Evolutionary conservation across 2,888 invertebrate species (phyloP), one percentile per base, ranked within the genome.

Genomic region (Lagria hirta): DNA sequence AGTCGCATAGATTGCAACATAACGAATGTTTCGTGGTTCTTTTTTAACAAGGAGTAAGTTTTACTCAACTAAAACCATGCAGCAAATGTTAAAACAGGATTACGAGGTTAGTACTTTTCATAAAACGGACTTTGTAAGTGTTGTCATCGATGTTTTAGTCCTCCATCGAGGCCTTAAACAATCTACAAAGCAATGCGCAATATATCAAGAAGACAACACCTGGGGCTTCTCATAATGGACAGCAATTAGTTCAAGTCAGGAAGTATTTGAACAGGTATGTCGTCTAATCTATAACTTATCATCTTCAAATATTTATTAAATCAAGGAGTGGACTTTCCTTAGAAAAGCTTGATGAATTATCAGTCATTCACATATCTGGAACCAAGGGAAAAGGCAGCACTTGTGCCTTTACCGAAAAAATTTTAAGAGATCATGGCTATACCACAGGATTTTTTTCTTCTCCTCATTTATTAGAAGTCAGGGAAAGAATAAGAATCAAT

Each of bases 341-440:
- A 11, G 73, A 82, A 1, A 79, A 82, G 49, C 68, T 95, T 38
- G 85, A 89, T 58, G 73, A 76, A 36, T 68, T 96, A 10, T 86
- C 90, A 36, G 81, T 95, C 23, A 93, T 99, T 62, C 99, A 99
- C 75, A 85, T 99, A 3, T 83, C 93, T 45, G 99, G 99, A 5
- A 98, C 98, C 1, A 99, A 99, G 74, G 99, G 98, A 34, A 99
- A 99, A 82, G 92, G 90, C 12, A 94, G 95, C 10, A 95, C 96
- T 0, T 95, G 96, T 67, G 94, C 96, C 0, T 85, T 91, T 70
- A 83, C 86, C 52, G 99, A 99, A 70, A 83, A 87, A 0, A 89
- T 99, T 48, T 75, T 99, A 5, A 81, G 91, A 0, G 74, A 81
- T 13, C 84, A 89, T 65, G 94, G 94, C 2, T 83, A 81, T 62